Conservation (phyloP, 2,797 vertebrate genomes). For the Cichlasoma orientale region DNA sequence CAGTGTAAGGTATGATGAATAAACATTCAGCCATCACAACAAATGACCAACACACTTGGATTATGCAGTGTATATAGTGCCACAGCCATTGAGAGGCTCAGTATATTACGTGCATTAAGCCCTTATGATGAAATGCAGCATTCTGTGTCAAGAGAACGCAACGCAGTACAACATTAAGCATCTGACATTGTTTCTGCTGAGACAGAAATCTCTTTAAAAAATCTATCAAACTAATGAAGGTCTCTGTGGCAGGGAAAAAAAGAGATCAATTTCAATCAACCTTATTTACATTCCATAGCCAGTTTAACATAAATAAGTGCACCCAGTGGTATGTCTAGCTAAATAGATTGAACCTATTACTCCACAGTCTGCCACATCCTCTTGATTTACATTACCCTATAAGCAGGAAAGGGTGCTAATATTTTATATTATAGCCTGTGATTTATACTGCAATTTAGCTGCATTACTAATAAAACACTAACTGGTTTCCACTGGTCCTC, state of each 20-base stretch:
- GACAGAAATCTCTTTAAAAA: neutral
- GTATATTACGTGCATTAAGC: neutral
- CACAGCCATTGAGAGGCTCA: neutral
- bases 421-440: neutral
- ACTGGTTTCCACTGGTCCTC: neutral
- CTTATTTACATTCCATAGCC: conserved; percentile 23
- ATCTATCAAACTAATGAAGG: conserved; percentile 30
- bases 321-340: conserved; percentile 11
- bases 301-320: conserved; percentile 38
- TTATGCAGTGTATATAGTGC: neutral
- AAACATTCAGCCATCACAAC: neutral
- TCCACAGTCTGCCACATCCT: conserved; percentile 22
- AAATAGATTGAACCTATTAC: conserved; percentile 48
- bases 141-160: neutral
- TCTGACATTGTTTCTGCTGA: neutral
- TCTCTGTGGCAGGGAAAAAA: conserved; percentile 17
- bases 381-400: conserved; percentile 45
- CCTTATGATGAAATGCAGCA: neutral
- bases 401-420: conserved; percentile 38
- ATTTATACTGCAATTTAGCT: conserved; percentile 4
- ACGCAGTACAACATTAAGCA: neutral
- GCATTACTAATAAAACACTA: neutral
- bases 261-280: conserved; percentile 25
- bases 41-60: neutral
- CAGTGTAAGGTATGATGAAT: neutral